Evolutionary conservation across 2,797 vertebrate species (phyloP), one percentile per base, ranked within the genome.

Genomic region (Pagetopsis macropterus): DNA sequence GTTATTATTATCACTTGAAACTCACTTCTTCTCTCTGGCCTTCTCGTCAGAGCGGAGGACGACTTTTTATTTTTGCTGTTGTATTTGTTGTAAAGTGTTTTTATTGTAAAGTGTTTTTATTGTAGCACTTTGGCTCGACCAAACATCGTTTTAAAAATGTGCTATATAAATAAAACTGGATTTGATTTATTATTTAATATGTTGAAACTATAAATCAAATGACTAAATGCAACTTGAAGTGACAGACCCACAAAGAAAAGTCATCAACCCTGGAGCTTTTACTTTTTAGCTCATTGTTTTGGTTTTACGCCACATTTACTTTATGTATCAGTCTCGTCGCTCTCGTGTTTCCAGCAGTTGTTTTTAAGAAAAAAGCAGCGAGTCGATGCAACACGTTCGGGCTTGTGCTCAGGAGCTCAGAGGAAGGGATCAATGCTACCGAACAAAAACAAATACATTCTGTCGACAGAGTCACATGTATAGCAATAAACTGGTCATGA

Each of bases 301-400:
- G 73, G 37, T 79, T 82, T 84, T 41, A 76, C 51, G 59, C 40
- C 66, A 82, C 76, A 74, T 78, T 81, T 55, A 58, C 19, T 1
- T 3, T 1, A 15, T 4, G 31, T 68, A 50, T 68, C 27, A 27
- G 27, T 27, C 27, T 27, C 16, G 33, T 5, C 37, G 17, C 33
- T 49, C 13, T 67, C 67, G 16, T 55, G 77, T 65, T 66, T 70
- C 41, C 75, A 71, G 61, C 16, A 16, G 72, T 60, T 6, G 49
- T 68, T 74, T 73, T 81, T 65, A 59, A 8, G 52, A 27, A 27
- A 15, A 70, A 71, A 72, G 13, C 43, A 8, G 37, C 1, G 2
- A 31, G n/a, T 63, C 2, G 1, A 41, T 12, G 52, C 7, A 0
- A 59, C 88, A 48, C 5, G 84, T 76, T 66, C 21, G 54, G 77